phyloP scores from a whole-genome alignment of 2,888 invertebrate genomes.

The Synergus japonicus region DNA sequence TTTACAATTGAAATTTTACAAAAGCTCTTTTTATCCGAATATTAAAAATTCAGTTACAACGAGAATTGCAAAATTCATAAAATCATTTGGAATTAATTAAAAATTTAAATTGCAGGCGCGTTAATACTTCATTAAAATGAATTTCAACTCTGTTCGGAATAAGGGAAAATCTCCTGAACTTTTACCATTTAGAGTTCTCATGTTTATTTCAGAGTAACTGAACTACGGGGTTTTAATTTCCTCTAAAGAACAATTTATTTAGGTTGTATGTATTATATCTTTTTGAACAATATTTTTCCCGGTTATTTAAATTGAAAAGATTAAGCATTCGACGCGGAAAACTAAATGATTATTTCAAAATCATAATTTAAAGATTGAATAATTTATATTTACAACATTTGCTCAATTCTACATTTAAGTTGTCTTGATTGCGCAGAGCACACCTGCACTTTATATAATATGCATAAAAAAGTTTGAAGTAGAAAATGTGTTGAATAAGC shows the following conservation, averaged over 20 bases:
- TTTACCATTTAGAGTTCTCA: neutral
- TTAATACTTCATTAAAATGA: neutral
- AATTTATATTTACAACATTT: no score
- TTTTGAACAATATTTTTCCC: no score
- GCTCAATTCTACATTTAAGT: no score
- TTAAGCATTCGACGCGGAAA: no score
- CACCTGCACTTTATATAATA: no score
- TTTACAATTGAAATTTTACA: neutral
- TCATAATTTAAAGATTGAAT: no score
- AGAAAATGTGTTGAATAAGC: constrained; percentile 23
- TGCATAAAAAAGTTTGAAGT: neutral
- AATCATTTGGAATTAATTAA: neutral
- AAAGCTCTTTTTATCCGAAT: neutral
- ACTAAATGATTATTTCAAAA: no score
- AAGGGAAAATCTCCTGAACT: neutral
- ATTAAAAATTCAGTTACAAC: neutral
- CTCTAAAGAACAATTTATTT: no score
- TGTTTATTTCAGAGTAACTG: constrained; percentile 1
- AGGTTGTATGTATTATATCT: no score
- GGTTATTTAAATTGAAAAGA: no score
- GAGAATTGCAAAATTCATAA: neutral
- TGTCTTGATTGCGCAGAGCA: no score
- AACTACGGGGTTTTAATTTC: neutral
- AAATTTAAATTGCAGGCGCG: neutral
- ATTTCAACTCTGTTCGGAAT: neutral